These are phyloP conservation scores for Rutilus rutilus DNA, from an alignment of 2,113 vertebrate genomes.

Conservation along the genomic window DNA sequence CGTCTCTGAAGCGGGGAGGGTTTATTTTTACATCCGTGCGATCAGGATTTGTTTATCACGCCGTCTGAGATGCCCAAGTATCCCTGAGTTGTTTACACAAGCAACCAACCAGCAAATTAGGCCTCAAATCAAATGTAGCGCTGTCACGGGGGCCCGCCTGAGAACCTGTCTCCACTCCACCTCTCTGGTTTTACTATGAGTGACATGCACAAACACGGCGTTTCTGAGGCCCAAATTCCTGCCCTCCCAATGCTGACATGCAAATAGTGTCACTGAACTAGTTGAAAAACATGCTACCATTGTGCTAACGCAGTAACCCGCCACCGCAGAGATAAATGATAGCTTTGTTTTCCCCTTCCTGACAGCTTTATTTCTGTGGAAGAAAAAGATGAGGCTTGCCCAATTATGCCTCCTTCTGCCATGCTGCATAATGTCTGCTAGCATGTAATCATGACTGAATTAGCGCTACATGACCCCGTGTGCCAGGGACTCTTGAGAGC, in stretches of 20 bases:
- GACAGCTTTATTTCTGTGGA: constrained; percentile 29
- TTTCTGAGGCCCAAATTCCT: constrained; percentile 63
- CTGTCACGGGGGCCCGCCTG: constrained; percentile 67
- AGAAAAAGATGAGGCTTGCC: constrained; percentile 24
- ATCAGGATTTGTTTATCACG: constrained; percentile 64
- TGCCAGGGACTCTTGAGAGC: constrained; percentile 24
- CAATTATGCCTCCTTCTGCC: constrained; percentile 38
- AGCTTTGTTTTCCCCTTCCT: constrained; percentile 30
- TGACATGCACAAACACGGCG: constrained; percentile 76
- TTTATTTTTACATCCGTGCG: constrained; percentile 48
- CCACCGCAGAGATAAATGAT: constrained; percentile 38
- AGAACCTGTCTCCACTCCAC: constrained; percentile 67
- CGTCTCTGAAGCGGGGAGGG: constrained; percentile 45
- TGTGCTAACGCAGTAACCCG: constrained; percentile 33
- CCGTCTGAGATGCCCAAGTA: constrained; percentile 59
- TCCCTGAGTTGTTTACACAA: constrained; percentile 72
- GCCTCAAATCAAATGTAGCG: constrained; percentile 71
- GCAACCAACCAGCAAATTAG: constrained; percentile 71
- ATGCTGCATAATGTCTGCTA: constrained; percentile 32
- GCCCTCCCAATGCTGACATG: constrained; percentile 59
- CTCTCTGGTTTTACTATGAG: constrained; percentile 65
- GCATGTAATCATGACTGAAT: constrained; percentile 36
- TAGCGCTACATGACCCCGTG: constrained; percentile 11
- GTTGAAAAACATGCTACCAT: constrained; percentile 44
- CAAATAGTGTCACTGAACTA: constrained; percentile 47